Percentiles rank a stretch among this genome's conserved stretches.
Evolutionary conservation across 2,888 invertebrate species (phyloP).

Genomic region (Pocota personata): DNA sequence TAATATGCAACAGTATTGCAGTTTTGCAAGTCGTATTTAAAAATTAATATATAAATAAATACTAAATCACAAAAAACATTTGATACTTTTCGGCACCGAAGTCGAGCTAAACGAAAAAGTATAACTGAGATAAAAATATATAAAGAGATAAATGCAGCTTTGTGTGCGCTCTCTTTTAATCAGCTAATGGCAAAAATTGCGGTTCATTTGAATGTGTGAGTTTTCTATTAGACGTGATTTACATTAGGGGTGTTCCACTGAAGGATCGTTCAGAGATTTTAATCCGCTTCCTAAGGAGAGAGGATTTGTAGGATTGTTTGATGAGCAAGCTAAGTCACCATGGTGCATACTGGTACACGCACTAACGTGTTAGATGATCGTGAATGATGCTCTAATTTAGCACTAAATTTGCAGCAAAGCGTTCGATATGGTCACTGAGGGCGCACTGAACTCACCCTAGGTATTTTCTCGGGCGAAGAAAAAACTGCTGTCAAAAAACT

Average conservation of each 20-base stretch:
- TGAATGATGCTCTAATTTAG: too few species aligned
- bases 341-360: too few species aligned
- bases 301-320: too few species aligned
- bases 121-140: constrained; percentile 37
- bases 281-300: too few species aligned
- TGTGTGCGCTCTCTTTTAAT: constrained; percentile 18
- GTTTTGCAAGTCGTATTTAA: constrained; percentile 11
- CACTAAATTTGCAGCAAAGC: too few species aligned
- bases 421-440: too few species aligned
- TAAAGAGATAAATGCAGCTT: constrained; percentile 18
- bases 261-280: too few species aligned
- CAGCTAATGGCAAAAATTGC: neutral
- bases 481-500: too few species aligned
- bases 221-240: neutral
- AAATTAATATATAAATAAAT: constrained; percentile 55
- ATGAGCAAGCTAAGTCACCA: too few species aligned
- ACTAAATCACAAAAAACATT: constrained; percentile 63
- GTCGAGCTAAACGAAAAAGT: constrained; percentile 46
- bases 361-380: too few species aligned
- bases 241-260: neutral
- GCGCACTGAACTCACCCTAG: too few species aligned
- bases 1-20: constrained; percentile 3
- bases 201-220: constrained; percentile 16
- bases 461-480: too few species aligned
- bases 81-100: constrained; percentile 62